Base-by-base conservation (phyloP, 2,113 vertebrate genomes). In the Pachyramphus minor region DNA sequence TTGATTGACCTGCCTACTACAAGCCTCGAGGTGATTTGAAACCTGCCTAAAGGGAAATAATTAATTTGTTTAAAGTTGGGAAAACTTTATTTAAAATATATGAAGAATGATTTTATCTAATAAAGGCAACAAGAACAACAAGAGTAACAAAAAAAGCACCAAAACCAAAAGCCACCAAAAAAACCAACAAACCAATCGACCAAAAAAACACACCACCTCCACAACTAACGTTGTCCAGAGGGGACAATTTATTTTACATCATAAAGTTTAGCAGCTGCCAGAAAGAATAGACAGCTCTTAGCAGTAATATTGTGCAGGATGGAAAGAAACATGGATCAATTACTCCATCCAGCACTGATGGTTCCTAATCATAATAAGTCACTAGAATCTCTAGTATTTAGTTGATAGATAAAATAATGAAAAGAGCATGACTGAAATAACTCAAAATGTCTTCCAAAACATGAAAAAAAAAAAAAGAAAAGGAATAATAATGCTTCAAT, bases 141-240 rank as follows among this genome's bases (percentile, higher is more conserved):
- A n/a, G 11, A 72, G 37, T 13, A 62, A n/a, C 1, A 50, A n/a
- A 55, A 8, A 24, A 24, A 37, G 5, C 4, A 9, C 44, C 14
- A 59, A 63, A 63, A 21, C 11, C 18, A 62, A 62, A 62, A 28
- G 17, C 37, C 25, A 19, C 37, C 42, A 42, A 5, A 62, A 39
- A 28, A 12, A 20, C 4, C 25, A 62, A 1, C 3, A 15, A n/a
- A 27, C 9, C 49, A 35, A 59, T 4, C 49, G 27, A 58, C 1
- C 49, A 39, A 9, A 4, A 55, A 3, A 1, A 4, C 1, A 8
- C 9, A 42, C 4, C 3, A 27, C 4, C 9, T n/a, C 8, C 5
- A 49, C 0, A 12, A 67, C 5, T 30, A 31, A 3, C 39, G 17
- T n/a, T 93, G 52, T 76, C 62, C 45, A 68, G 37, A 75, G 8